Evolutionary conservation across 2,797 vertebrate genomes (phyloP).

Genomic region (Bovichtus variegatus): DNA sequence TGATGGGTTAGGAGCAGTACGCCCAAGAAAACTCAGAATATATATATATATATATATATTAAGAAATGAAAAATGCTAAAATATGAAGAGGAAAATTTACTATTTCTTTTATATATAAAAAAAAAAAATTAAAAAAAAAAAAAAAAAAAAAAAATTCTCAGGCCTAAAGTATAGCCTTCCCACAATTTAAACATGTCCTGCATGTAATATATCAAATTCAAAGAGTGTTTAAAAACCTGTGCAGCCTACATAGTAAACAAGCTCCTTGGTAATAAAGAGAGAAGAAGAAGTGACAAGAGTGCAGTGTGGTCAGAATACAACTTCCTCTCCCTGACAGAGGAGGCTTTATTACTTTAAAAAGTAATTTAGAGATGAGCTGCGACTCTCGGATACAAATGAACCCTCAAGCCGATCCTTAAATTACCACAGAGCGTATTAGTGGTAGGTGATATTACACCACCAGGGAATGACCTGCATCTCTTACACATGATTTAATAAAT

Average conservation of each 20-base stretch:
- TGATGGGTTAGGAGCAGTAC: conserved; percentile 21
- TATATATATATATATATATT: too few species aligned
- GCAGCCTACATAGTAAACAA: neutral
- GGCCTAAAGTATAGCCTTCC: neutral
- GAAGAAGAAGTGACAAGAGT: neutral
- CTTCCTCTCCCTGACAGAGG: neutral
- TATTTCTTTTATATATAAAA: too few species aligned
- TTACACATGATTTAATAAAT: neutral
- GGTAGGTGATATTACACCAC: neutral
- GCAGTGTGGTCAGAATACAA: neutral
- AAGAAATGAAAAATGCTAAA: neutral
- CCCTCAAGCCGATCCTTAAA: neutral
- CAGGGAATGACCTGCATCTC: neutral
- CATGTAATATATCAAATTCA: neutral
- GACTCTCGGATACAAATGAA: neutral
- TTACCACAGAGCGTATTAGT: neutral
- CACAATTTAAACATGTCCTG: neutral
- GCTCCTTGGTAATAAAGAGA: neutral
- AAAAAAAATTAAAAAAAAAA: neutral
- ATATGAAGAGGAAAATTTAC: neutral
- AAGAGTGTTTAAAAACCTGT: neutral
- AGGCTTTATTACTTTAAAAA: too few species aligned
- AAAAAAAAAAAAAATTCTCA: too few species aligned
- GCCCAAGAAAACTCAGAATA: conserved; percentile 4
- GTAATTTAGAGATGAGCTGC: neutral